Evolutionary conservation across 2,797 vertebrate genomes (phyloP).

Genomic region (Eospalax fontanierii): DNA sequence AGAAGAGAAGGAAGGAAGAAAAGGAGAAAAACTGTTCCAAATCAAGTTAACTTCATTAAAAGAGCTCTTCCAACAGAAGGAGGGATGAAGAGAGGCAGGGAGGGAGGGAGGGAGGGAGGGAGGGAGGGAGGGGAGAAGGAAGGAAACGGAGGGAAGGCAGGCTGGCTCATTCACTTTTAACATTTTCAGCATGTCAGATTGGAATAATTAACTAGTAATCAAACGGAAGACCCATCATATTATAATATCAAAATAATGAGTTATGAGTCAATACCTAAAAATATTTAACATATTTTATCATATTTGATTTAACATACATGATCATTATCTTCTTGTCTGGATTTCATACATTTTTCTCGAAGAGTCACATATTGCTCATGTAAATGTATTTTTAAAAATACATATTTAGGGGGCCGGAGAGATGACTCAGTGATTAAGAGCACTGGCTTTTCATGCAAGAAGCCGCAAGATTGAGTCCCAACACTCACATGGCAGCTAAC

Average conservation of each 20-base stretch:
- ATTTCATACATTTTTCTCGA: conserved; percentile 7
- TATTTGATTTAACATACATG: not conserved
- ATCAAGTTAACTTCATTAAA: not conserved
- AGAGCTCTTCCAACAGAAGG: not conserved
- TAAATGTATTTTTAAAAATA: not conserved
- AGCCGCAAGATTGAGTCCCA: no score
- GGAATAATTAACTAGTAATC: not conserved
- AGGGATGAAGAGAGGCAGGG: not conserved
- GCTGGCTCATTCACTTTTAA: not conserved
- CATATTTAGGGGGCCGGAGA: not conserved
- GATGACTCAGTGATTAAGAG: no score
- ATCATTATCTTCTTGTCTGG: conserved; percentile 24
- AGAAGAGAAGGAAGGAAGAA: not conserved
- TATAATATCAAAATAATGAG: not conserved
- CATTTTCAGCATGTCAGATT: not conserved
- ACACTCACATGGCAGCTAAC: no score
- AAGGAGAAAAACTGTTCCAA: not conserved
- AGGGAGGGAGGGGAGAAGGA: not conserved
- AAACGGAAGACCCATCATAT: not conserved
- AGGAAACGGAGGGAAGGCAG: not conserved
- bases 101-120: not conserved
- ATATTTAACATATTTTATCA: not conserved
- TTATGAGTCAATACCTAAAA: conserved; percentile 26
- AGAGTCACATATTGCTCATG: not conserved
- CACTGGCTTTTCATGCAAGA: no score